A percentile compares a stretch with the other conserved stretches of the same genome.
These are phyloP conservation scores for Acipenser ruthenus DNA, from an alignment of 2,797 vertebrate genomes.

Conservation along the genomic window DNA sequence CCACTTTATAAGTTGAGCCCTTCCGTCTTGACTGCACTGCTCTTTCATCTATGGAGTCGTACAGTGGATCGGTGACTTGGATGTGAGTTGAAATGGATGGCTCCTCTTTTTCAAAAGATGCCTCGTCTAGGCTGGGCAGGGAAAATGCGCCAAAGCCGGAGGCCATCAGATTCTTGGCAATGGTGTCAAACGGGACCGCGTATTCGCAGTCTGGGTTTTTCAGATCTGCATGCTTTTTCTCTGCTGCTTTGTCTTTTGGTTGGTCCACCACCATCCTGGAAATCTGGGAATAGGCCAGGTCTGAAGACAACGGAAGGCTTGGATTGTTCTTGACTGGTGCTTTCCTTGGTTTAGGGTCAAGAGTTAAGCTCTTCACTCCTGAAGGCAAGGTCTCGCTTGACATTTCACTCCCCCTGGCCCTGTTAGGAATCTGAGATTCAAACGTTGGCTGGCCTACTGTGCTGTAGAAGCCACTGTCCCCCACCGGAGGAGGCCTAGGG, in stretches of 20 bases:
- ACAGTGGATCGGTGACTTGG: conserved; percentile 37
- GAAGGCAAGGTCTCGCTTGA: conserved; percentile 50
- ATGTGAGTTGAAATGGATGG: background rate
- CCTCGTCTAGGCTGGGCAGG: rapidly evolving
- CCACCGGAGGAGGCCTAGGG: conserved; percentile 22
- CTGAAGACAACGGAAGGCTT: conserved; percentile 43
- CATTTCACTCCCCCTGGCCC: conserved; percentile 42
- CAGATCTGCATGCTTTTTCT: background rate
- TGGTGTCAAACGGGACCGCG: conserved; percentile 72
- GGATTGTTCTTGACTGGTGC: conserved; percentile 60
- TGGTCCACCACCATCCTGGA: conserved; percentile 11
- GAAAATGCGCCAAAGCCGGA: conserved; percentile 29
- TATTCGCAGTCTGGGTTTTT: conserved; percentile 55
- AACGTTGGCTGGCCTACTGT: conserved; percentile 33
- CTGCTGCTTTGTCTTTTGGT: conserved; percentile 2
- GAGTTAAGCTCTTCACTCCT: conserved; percentile 53
- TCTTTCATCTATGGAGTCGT: conserved; percentile 53
- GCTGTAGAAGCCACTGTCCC: conserved; percentile 42
- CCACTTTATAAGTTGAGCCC: conserved; percentile 13
- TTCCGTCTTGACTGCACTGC: conserved; percentile 15
- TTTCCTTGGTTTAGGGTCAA: conserved; percentile 50
- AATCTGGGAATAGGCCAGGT: conserved; percentile 42
- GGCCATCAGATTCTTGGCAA: conserved; percentile 44
- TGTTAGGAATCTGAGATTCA: background rate
- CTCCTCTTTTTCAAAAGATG: conserved; percentile 6